Evolutionary conservation across 1,140 invertebrate species (phyloP), one percentile per base, ranked within the genome.

Genomic region (Coelopa frigida): DNA sequence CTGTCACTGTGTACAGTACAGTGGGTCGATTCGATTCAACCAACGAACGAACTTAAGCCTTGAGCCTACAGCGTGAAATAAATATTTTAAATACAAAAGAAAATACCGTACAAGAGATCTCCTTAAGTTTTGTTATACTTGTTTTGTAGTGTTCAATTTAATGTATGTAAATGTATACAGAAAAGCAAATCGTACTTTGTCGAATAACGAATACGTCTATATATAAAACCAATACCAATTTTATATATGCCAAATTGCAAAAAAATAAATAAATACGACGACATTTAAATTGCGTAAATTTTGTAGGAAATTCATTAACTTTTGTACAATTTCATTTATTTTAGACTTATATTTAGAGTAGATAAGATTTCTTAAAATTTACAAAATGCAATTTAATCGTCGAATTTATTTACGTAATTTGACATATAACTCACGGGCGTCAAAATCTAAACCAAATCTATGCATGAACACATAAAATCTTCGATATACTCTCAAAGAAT

Each of bases 61-160:
- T n/a, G n/a, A n/a, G n/a, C n/a, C n/a, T n/a, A n/a, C n/a, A n/a
- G n/a, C n/a, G n/a, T n/a, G n/a, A n/a, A n/a, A n/a, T n/a, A n/a
- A n/a, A n/a, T n/a, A n/a, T n/a, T n/a, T n/a, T n/a, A 36, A 36
- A 36, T 10, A 36, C 12, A 14, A 36, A 45, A 27, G 23, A 36
- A 44, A 41, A 40, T 23, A 38, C 42, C 14, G 27, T 29, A 37
- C 11, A 8, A 37, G 18, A 38, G 57, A 59, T 63, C 60, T 63
- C 60, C 60, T 63, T 59, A 63, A 63, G 60, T 63, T 63, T 63
- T 63, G 60, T 59, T 59, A 50, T 50, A 59, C 57, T 61, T 63
- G 55, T 63, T 63, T 63, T 63, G 60, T 63, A 61, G 60, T 63
- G 60, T 63, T 63, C 60, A 63, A 63, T 63, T 63, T 63, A 63